phyloP scores from a whole-genome alignment of 1,140 invertebrate genomes.

The Mercenaria mercenaria region DNA sequence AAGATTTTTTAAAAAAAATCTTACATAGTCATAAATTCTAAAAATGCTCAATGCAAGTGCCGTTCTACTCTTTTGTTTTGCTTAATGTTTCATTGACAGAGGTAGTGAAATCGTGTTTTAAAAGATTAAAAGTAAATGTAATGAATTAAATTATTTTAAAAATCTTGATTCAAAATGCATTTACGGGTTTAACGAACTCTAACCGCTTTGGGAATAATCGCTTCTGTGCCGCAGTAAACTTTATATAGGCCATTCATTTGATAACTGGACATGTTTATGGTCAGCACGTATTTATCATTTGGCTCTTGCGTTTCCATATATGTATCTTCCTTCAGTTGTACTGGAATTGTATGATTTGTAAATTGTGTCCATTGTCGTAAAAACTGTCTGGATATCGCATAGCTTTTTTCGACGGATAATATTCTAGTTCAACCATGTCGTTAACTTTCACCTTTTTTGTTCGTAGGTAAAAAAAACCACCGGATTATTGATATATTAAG shows the following conservation, averaged over 20 bases:
- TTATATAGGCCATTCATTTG: background rate
- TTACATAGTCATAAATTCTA: no score
- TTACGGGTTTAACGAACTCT: background rate
- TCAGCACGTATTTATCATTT: background rate
- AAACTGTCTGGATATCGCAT: background rate
- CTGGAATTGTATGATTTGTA: background rate
- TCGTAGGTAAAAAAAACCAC: background rate
- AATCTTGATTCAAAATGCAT: no score
- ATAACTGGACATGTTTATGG: background rate
- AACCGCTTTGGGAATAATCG: background rate
- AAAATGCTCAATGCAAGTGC: no score
- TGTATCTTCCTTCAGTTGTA: background rate
- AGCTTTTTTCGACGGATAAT: background rate
- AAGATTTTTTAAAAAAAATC: no score
- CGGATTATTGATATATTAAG: background rate
- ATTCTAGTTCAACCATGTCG: background rate
- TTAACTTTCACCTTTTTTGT: background rate
- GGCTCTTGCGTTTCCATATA: background rate
- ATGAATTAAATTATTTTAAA: no score
- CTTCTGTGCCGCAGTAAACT: background rate
- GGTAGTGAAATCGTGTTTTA: no score
- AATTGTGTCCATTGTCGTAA: background rate
- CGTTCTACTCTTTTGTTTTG: no score
- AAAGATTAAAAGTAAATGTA: no score
- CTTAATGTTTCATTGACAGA: no score